Conservation (phyloP, 2,888 invertebrate genomes). For the Epiblema foenella region DNA sequence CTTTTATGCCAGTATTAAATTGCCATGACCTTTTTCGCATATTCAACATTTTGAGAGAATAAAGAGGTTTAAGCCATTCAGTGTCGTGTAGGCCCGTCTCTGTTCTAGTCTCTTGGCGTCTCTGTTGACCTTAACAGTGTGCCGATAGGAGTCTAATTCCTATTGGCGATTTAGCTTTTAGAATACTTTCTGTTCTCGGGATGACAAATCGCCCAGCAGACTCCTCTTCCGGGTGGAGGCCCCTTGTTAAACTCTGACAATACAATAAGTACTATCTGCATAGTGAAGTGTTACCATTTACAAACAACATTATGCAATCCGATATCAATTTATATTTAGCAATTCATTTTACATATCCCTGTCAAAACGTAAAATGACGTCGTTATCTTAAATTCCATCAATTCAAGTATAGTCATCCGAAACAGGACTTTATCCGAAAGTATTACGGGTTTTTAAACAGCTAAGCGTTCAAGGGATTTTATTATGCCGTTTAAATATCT, state of each 20-base stretch:
- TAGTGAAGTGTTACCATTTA: neutral
- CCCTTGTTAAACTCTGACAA: neutral
- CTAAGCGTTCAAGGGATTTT: conserved; percentile 46
- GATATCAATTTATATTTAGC: neutral
- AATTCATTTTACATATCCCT: conserved; percentile 30
- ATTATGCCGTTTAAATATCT: conserved; percentile 52
- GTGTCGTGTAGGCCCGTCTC: no score
- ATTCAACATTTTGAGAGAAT: no score
- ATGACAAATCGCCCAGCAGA: no score
- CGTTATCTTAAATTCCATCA: conserved; percentile 29
- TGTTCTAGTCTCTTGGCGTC: no score
- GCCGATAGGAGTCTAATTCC: no score
- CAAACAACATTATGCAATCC: neutral
- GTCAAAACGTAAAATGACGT: conserved; percentile 28
- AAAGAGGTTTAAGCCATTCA: no score
- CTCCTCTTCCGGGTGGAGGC: no score
- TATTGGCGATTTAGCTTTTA: no score
- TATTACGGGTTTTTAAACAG: conserved; percentile 36
- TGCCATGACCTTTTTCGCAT: no score
- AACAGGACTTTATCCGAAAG: conserved; percentile 28
- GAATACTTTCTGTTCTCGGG: no score
- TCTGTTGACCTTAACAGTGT: no score
- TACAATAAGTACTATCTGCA: neutral
- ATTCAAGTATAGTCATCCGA: conserved; percentile 12
- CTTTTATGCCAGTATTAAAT: no score